These are phyloP conservation scores for Episyrphus balteatus DNA, from an alignment of 1,140 invertebrate species.

Conservation along the genomic window DNA sequence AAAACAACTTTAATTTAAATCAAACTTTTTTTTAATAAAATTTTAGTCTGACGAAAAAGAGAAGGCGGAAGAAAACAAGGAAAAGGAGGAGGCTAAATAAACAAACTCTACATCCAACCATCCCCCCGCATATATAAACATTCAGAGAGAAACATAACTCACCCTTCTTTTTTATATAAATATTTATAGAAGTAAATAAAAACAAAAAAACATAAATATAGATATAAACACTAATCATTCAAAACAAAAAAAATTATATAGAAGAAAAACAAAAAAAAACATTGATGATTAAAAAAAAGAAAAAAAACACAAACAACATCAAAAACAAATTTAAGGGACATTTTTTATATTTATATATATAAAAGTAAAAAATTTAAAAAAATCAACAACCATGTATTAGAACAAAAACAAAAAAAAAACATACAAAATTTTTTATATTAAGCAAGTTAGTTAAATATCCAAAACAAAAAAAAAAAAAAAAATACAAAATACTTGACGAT, in stretches of 20 bases:
- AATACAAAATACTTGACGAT: background rate
- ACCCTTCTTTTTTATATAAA: constrained; percentile 1
- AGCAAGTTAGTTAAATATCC: background rate
- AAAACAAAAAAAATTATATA: constrained; percentile 9
- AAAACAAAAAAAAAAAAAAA: constrained; percentile 4
- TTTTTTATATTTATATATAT: constrained; percentile 6
- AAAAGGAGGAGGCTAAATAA: constrained; percentile 48
- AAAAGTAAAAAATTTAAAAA: constrained; percentile 20
- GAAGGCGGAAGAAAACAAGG: constrained; percentile 58
- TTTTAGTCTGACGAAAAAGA: constrained; percentile 51
- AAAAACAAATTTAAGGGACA: too few species aligned
- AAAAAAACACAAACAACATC: background rate
- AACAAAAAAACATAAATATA: constrained; percentile 4
- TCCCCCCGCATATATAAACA: background rate
- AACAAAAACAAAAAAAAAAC: constrained; percentile 5
- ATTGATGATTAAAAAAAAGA: background rate
- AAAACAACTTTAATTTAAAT: constrained; percentile 2
- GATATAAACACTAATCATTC: constrained; percentile 6
- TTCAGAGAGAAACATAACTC: constrained; percentile 7
- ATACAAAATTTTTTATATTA: too few species aligned
- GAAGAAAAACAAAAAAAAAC: constrained; percentile 19
- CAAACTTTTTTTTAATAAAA: background rate
- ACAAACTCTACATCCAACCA: constrained; percentile 4
- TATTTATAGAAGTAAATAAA: constrained; percentile 3
- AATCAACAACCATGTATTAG: constrained; percentile 9